Evolutionary conservation across 2,888 invertebrate species (phyloP).

Genomic region (Leptogaster cylindrica): DNA sequence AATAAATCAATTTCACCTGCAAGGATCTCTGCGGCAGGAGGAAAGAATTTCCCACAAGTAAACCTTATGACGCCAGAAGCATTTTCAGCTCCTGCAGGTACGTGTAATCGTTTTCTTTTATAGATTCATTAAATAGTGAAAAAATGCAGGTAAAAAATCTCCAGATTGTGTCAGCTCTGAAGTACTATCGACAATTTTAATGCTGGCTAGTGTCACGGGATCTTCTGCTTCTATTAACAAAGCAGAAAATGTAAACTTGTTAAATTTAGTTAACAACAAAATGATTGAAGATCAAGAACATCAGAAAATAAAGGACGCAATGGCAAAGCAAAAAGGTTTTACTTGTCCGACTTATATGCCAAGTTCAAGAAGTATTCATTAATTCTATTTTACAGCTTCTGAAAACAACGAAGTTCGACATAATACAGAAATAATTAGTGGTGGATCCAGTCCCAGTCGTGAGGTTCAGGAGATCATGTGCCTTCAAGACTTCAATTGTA

Average conservation of each 20-base stretch:
- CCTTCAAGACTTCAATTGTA: constrained; percentile 64
- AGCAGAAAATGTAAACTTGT: constrained; percentile 55
- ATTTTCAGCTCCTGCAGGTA: constrained; percentile 69
- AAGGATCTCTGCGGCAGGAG: constrained; percentile 48
- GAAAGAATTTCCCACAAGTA: constrained; percentile 61
- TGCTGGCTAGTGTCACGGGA: constrained; percentile 60
- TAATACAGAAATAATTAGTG: constrained; percentile 66
- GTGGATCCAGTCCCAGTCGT: constrained; percentile 86
- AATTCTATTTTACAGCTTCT: background rate
- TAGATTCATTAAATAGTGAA: constrained; percentile 7
- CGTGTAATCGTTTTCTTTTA: too few relatives aligned
- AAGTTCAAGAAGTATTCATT: too few relatives aligned
- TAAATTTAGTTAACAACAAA: constrained; percentile 59
- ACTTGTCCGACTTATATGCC: too few relatives aligned
- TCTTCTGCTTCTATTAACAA: constrained; percentile 51
- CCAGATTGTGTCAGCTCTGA: constrained; percentile 58
- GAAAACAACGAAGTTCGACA: background rate
- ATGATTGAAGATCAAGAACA: constrained; percentile 60
- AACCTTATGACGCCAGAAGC: constrained; percentile 90
- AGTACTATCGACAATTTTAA: constrained; percentile 59
- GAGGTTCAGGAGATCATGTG: constrained; percentile 89
- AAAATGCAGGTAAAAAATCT: constrained; percentile 51
- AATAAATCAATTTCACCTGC: constrained; percentile 51
- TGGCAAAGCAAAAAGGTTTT: constrained; percentile 56
- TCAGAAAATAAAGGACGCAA: constrained; percentile 52